Conservation (phyloP, 1,140 invertebrate genomes). For the Samia ricini region DNA sequence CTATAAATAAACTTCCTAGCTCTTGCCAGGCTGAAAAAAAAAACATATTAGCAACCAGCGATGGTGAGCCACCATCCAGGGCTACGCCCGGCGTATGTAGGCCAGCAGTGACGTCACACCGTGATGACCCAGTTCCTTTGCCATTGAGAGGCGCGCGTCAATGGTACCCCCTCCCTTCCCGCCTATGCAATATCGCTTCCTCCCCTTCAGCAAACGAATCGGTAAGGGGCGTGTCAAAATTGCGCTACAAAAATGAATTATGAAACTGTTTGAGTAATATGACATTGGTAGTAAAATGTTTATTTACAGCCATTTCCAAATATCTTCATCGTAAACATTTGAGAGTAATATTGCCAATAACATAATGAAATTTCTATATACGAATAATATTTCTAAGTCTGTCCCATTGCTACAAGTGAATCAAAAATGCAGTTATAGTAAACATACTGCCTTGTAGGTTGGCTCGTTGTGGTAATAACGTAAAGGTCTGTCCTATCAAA, state of each 20-base stretch:
- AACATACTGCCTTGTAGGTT: too few relatives aligned
- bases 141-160: slow-evolving; percentile 73
- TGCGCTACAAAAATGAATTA: slow-evolving; percentile 3
- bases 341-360: too few relatives aligned
- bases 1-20: slow-evolving; percentile 57
- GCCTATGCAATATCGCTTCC: slow-evolving; percentile 23
- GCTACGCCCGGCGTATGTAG: slow-evolving; percentile 67
- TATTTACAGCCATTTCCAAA: too few relatives aligned
- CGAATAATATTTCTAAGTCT: too few relatives aligned
- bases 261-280: too few relatives aligned
- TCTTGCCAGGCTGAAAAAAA: slow-evolving; percentile 40
- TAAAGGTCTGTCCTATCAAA: too few relatives aligned
- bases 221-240: slow-evolving; percentile 22
- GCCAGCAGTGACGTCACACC: slow-evolving; percentile 65
- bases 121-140: slow-evolving; percentile 62
- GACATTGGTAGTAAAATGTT: too few relatives aligned
- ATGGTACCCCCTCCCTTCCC: slow-evolving; percentile 53
- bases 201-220: slow-evolving; percentile 1
- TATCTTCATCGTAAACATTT: too few relatives aligned
- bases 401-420: too few relatives aligned
- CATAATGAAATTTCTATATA: too few relatives aligned
- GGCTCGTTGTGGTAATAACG: too few relatives aligned
- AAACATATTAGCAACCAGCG: slow-evolving; percentile 19
- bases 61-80: slow-evolving; percentile 43
- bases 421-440: too few relatives aligned